Percentiles rank a stretch among this genome's conserved stretches.
Conservation (phyloP, 2,888 invertebrate species). For the Athalia circularis region DNA sequence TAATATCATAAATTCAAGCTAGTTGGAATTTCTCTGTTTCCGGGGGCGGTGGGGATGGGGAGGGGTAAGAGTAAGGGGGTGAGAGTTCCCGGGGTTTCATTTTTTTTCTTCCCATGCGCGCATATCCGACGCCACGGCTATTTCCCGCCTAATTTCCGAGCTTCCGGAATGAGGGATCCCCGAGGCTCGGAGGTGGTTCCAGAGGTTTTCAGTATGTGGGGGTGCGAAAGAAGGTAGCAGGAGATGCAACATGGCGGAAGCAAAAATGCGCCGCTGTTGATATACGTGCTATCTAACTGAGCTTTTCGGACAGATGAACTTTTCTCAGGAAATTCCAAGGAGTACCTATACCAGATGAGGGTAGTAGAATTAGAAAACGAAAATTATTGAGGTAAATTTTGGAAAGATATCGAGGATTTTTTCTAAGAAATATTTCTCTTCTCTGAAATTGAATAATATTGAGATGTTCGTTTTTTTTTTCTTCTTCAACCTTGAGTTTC, state of each 20-base stretch:
- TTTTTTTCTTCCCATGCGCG: slow-evolving; percentile 45
- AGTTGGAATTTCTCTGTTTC: slow-evolving; percentile 40
- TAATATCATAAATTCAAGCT: slow-evolving; percentile 41
- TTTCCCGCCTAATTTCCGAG: slow-evolving; percentile 56
- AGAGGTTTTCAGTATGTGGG: neutral
- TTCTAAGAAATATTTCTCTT: too few relatives aligned
- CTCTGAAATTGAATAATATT: too few relatives aligned
- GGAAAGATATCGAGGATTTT: too few relatives aligned
- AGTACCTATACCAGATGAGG: too few relatives aligned
- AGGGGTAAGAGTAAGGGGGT: neutral
- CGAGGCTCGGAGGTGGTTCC: too few relatives aligned
- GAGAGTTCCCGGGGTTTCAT: neutral
- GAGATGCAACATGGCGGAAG: slow-evolving; percentile 14
- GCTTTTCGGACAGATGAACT: too few relatives aligned
- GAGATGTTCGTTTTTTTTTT: too few relatives aligned
- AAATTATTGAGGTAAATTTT: too few relatives aligned
- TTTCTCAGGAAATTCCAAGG: too few relatives aligned
- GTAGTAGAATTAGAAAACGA: too few relatives aligned
- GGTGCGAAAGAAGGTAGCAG: too few relatives aligned
- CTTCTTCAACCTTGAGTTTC: too few relatives aligned
- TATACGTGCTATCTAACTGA: neutral
- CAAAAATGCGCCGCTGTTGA: slow-evolving; percentile 6
- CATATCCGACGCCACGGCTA: slow-evolving; percentile 46
- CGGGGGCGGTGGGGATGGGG: neutral
- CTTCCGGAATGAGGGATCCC: slow-evolving; percentile 39